phyloP scores from a whole-genome alignment of 53 echinoderm and acorn worm species.

The Temnopleurus reevesii region DNA sequence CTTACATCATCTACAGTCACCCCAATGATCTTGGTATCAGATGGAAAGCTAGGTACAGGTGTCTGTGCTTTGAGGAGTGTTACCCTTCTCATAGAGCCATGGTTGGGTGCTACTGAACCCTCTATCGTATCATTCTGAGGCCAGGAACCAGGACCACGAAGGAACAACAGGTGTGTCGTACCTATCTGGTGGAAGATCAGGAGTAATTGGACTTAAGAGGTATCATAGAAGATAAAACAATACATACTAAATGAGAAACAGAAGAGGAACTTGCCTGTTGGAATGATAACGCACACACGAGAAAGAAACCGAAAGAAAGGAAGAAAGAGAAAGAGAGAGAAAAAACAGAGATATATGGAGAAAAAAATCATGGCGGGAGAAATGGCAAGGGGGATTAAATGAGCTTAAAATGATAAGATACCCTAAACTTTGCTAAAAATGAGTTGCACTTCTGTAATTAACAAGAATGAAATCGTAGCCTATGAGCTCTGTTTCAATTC shows the following conservation, averaged over 20 bases:
- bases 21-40: conserved; percentile 66
- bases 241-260: not conserved
- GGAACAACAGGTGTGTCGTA: conserved; percentile 70
- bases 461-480: too few relatives aligned
- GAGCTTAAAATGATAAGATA: too few relatives aligned
- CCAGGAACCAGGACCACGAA: conserved; percentile 60
- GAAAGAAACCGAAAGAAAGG: not conserved
- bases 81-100: conserved; percentile 59
- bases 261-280: too few relatives aligned
- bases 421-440: too few relatives aligned
- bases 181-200: conserved; percentile 63
- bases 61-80: conserved; percentile 66
- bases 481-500: too few relatives aligned
- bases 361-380: too few relatives aligned
- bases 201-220: too few relatives aligned
- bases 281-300: too few relatives aligned
- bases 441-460: too few relatives aligned
- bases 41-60: conserved; percentile 58
- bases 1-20: conserved; percentile 69
- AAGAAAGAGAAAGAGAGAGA: not conserved
- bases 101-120: conserved; percentile 1
- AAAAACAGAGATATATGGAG: not conserved
- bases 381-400: too few relatives aligned
- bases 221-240: not conserved
- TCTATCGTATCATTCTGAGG: conserved; percentile 33